These are phyloP conservation scores for Orchesella cincta DNA, from an alignment of 1,140 invertebrate species.

Conservation along the genomic window DNA sequence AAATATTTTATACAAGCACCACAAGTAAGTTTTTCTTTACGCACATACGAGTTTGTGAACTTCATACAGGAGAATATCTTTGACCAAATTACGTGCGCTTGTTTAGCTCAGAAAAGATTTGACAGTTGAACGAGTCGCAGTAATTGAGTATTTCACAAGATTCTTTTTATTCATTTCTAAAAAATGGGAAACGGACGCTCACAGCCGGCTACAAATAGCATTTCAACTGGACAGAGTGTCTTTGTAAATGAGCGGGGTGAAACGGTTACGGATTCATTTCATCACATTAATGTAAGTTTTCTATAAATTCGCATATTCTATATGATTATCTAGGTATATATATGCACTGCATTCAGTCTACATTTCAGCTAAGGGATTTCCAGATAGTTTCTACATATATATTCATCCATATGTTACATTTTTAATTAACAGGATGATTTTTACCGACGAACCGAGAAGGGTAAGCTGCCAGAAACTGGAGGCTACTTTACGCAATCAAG, in stretches of 20 bases:
- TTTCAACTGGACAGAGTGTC: background rate
- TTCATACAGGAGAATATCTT: too few relatives aligned
- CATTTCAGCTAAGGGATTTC: too few relatives aligned
- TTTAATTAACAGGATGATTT: background rate
- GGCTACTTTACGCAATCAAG: background rate
- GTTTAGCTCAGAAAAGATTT: too few relatives aligned
- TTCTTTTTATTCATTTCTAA: too few relatives aligned
- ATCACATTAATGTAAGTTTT: conserved; percentile 2
- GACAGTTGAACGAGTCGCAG: too few relatives aligned
- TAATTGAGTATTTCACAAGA: too few relatives aligned
- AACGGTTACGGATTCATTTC: background rate
- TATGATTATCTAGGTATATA: background rate
- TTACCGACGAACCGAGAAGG: background rate
- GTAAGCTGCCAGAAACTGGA: background rate
- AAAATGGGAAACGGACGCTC: too few relatives aligned
- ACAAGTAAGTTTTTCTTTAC: too few relatives aligned
- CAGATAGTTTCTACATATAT: background rate
- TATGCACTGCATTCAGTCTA: too few relatives aligned
- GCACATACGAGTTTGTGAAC: too few relatives aligned
- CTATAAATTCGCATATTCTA: background rate
- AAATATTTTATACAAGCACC: too few relatives aligned
- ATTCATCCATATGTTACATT: background rate
- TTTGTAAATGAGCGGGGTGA: background rate
- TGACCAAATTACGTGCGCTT: too few relatives aligned
- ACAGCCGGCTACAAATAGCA: background rate